phyloP scores from a whole-genome alignment of 2,113 vertebrate species.

The Motacilla alba region DNA sequence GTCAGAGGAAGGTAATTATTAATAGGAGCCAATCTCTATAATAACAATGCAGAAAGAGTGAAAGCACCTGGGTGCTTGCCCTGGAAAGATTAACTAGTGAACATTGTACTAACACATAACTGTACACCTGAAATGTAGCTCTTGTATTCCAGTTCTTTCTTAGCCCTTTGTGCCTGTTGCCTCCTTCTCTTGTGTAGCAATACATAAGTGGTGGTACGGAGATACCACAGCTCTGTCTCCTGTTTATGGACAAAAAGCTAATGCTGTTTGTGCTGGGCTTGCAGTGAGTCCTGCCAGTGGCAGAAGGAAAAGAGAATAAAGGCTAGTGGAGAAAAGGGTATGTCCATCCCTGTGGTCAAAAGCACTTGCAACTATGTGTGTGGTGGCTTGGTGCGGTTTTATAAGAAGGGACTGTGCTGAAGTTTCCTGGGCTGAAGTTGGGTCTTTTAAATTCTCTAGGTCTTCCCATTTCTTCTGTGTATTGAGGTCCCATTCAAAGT shows the following conservation, averaged over 20 bases:
- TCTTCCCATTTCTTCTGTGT: not conserved
- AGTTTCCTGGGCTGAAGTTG: not conserved
- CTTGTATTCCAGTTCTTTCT: not conserved
- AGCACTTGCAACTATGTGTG: fast-evolving
- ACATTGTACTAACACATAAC: not conserved
- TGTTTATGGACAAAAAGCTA: not conserved
- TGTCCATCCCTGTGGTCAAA: not conserved
- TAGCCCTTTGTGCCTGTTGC: not conserved
- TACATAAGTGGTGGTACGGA: not conserved
- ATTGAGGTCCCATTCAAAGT: not conserved
- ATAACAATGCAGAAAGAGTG: not conserved
- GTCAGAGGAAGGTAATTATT: not conserved
- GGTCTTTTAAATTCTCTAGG: not conserved
- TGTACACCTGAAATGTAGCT: not conserved
- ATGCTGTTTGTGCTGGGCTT: not conserved
- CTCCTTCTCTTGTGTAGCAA: not conserved
- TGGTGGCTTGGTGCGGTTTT: not conserved
- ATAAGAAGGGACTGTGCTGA: not conserved
- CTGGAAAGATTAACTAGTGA: not conserved
- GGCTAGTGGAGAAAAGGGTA: not conserved
- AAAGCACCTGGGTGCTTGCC: not conserved
- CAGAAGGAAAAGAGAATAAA: not conserved
- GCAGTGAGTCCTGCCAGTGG: not conserved
- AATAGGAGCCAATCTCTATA: not conserved
- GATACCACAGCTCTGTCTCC: not conserved